Conservation (phyloP, 1,140 invertebrate species). For the Thaumetopoea pityocampa region DNA sequence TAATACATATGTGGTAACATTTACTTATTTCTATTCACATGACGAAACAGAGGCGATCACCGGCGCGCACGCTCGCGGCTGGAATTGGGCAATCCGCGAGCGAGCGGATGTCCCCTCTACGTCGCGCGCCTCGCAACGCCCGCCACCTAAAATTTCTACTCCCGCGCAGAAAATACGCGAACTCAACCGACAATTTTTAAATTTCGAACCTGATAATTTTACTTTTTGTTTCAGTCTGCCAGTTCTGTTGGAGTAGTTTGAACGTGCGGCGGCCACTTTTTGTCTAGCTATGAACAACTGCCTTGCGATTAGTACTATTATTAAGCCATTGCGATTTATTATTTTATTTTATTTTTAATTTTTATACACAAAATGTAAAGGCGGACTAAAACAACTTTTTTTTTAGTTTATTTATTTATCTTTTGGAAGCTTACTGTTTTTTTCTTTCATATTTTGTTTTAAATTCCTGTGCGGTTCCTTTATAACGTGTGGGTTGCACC, state of each 20-base stretch:
- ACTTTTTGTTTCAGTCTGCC: constrained; percentile 38
- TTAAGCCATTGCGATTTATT: constrained; percentile 16
- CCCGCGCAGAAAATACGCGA: constrained; percentile 35
- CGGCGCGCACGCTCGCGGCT: constrained; percentile 37
- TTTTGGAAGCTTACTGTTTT: background rate
- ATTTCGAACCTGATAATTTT: constrained; percentile 40
- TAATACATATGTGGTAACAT: constrained; percentile 51
- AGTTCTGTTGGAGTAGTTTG: constrained; percentile 1
- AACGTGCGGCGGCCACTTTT: constrained; percentile 2
- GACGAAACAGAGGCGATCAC: constrained; percentile 47
- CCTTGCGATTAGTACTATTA: constrained; percentile 9
- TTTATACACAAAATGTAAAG: no score
- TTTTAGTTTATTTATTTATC: constrained; percentile 12
- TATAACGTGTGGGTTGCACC: constrained; percentile 25
- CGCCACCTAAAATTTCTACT: constrained; percentile 50
- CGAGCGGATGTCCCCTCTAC: constrained; percentile 41
- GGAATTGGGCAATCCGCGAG: constrained; percentile 66
- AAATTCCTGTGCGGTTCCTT: no score
- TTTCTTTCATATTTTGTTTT: no score
- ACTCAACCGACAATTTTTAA: constrained; percentile 40
- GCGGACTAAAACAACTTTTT: no score
- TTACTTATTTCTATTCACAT: constrained; percentile 43
- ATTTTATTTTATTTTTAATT: constrained; percentile 7
- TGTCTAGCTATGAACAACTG: constrained; percentile 4
- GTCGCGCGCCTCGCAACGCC: constrained; percentile 17